Base-by-base conservation (phyloP, 2,797 vertebrate species). In the Gymnoscopelus microlampas region DNA sequence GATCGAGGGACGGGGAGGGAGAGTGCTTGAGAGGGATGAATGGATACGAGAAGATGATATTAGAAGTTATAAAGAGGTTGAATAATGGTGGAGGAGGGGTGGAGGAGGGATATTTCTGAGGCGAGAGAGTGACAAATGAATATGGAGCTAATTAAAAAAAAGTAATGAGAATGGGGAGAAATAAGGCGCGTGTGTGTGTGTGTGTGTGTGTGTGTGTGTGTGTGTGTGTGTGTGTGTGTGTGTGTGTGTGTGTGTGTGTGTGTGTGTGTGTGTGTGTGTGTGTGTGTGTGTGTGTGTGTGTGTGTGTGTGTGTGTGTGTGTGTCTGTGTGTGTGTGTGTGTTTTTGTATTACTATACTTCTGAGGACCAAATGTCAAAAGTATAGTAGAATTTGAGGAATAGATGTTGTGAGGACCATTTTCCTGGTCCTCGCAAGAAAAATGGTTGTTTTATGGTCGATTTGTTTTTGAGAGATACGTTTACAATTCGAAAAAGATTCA, bases 21-120 rank as follows among this genome's bases (percentile, higher is more conserved):
- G 26, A 59, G 60, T 60, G 35, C 61, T 14, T 53, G 58, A 74
- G 53, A 60, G 32, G 53, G 29, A 60, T 61, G 39, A 68, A 73
- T 64, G 61, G 53, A 67, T 73, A 63, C 59, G 10, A 68, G 48
- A 62, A 77, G 79, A 80, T 82, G 15, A 64, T 48, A 56, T 47
- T 39, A 14, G 70, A 53, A 49, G 59, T 57, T 68, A 81, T 32
- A 61, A 78, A 66, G 65, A 19, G 65, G 70, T 32, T 19, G 54
- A 56, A 54, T 9, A 51, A 51, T 15, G 39, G 6, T 12, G 6
- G 11, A 59, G 15, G 10, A 29, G 14, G 12, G 15, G 68, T 53
- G 11, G 50, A n/a, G 35, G 19, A 32, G 14, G 32, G 32, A 29
- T 55, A 60, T 51, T n/a, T 1, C 39, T 19, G 61, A 23, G 5